Evolutionary conservation across 2,888 invertebrate species (phyloP).

Genomic region (Kuschelorhynchus macadamiae): DNA sequence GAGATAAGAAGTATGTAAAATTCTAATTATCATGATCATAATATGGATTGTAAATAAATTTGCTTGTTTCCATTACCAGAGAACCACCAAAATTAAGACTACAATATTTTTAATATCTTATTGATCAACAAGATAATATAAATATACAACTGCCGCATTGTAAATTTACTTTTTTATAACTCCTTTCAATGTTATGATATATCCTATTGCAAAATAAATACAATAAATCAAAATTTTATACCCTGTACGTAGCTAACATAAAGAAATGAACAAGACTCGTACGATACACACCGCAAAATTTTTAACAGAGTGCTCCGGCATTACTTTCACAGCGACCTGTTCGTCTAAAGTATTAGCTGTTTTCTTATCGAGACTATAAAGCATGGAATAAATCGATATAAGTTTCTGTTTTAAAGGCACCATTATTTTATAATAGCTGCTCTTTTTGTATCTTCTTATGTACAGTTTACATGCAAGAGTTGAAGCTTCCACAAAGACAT

Average conservation of each 20-base stretch:
- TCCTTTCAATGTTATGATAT: constrained; percentile 1
- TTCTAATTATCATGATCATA: too few species aligned
- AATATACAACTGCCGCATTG: too few species aligned
- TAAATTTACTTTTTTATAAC: too few species aligned
- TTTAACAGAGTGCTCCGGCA: background rate
- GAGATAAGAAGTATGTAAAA: too few species aligned
- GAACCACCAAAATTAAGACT: too few species aligned
- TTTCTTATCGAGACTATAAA: constrained; percentile 11
- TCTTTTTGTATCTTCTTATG: background rate
- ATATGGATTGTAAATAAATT: too few species aligned
- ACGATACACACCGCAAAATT: constrained; percentile 4
- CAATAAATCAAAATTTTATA: background rate
- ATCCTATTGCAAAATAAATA: constrained; percentile 4
- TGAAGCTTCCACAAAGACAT: background rate
- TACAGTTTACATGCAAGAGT: constrained; percentile 6
- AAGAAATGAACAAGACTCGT: constrained; percentile 36
- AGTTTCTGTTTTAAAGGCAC: constrained; percentile 13
- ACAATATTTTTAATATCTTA: too few species aligned
- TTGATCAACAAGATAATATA: too few species aligned
- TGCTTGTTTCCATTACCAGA: too few species aligned
- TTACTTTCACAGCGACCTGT: background rate
- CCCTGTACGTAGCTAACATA: constrained; percentile 12
- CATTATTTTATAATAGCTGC: constrained; percentile 19
- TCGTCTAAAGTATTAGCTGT: background rate
- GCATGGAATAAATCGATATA: constrained; percentile 2